Base-by-base conservation (phyloP, 2,113 vertebrate species). In the Leptodactylus fuscus region DNA sequence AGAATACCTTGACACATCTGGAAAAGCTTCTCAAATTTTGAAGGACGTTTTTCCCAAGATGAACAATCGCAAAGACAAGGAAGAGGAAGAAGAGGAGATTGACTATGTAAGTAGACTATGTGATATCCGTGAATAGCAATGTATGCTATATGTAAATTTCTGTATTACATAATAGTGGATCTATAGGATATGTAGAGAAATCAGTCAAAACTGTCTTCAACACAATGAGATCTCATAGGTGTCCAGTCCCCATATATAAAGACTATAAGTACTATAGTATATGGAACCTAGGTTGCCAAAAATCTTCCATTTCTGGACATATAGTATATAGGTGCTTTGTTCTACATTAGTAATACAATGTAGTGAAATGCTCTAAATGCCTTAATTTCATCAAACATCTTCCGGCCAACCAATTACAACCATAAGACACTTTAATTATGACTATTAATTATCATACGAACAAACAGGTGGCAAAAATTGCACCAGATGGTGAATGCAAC, bases 41-140 rank as follows among this genome's bases (percentile, higher is more conserved):
- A 93, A 96, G 8, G 95, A 97, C 27, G 94, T 98, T 79, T 99
- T 96, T 88, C 97, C 97, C 36, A 95, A 97, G 88, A 95, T 99
- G 92, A 95, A 95, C 3, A 94, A 95, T 60, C 93, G 92, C 86
- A 95, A 96, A 84, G 96, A 96, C 78, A 90, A 88, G 34, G 89
- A 91, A 0, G 95, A 97, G 51, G 95, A 97, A 0, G 97, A 98
- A 29, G 97, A 97, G 60, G 97, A 98, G 90, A 97, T 94, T 0
- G 97, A 98, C 89, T 99, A 98, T 1, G 97, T 99, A 90, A 97
- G 97, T 93, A 55, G 41, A 9, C n/a, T n/a, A n/a, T n/a, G n/a
- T n/a, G n/a, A n/a, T n/a, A n/a, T n/a, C n/a, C n/a, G n/a, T n/a
- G n/a, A n/a, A n/a, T n/a, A n/a, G n/a, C n/a, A n/a, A n/a, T n/a